A percentile compares a stretch with the other conserved stretches of the same genome.
phyloP scores from a whole-genome alignment of 2,113 vertebrate genomes.

The Vombatus ursinus region DNA sequence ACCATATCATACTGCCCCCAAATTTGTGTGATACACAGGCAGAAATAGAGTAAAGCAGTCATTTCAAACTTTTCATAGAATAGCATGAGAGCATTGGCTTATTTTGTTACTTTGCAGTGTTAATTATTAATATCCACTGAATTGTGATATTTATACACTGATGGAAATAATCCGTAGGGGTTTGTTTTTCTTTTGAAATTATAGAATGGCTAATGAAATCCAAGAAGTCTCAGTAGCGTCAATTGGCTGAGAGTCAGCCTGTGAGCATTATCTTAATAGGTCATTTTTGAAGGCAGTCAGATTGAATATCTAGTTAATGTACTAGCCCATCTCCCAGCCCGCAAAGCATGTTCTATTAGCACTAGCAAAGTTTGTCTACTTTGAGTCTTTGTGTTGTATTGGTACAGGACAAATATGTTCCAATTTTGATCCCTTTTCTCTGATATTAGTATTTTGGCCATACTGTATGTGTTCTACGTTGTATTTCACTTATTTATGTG shows the following conservation, averaged over 20 bases:
- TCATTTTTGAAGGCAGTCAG: neutral
- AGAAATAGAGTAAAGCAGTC: neutral
- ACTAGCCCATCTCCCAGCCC: neutral
- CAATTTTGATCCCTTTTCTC: neutral
- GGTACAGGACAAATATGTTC: neutral
- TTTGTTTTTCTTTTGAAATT: neutral
- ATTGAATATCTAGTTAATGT: neutral
- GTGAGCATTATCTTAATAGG: neutral
- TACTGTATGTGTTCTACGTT: neutral
- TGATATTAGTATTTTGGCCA: neutral
- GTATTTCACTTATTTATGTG: neutral
- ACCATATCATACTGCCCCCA: neutral
- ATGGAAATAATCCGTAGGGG: neutral
- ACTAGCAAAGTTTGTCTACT: neutral
- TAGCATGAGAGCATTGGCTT: neutral
- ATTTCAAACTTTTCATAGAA: neutral
- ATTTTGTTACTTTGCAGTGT: neutral
- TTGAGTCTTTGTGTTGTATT: neutral
- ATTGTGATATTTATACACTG: neutral
- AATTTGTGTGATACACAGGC: neutral
- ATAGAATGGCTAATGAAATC: neutral
- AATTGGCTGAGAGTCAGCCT: neutral
- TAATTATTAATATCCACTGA: neutral
- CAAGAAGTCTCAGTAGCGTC: neutral
- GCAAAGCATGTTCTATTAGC: neutral